These are phyloP conservation scores for Trichosurus vulpecula DNA, from an alignment of 2,797 vertebrate genomes.

Conservation along the genomic window DNA sequence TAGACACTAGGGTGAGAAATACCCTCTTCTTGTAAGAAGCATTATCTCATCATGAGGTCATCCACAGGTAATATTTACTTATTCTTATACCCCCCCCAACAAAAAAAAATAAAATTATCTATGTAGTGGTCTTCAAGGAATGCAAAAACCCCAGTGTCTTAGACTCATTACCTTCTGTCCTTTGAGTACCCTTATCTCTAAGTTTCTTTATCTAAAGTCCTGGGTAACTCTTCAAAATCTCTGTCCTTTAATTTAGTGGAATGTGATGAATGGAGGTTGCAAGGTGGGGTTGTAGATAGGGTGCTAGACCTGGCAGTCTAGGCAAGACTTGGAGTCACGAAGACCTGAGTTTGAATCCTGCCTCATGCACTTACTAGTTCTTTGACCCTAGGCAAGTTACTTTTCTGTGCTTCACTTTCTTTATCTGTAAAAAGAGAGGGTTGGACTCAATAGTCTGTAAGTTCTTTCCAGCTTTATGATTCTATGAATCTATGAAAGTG, in stretches of 20 bases:
- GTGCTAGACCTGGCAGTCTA: too few species aligned
- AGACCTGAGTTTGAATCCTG: not conserved
- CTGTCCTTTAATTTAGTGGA: not conserved
- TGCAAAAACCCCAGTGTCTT: not conserved
- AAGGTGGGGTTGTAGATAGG: not conserved
- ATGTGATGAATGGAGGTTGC: not conserved
- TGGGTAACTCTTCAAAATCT: not conserved
- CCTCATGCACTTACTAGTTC: not conserved
- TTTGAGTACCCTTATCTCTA: not conserved
- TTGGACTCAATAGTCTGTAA: not conserved
- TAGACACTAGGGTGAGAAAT: not conserved
- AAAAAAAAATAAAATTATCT: not conserved
- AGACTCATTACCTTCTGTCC: not conserved
- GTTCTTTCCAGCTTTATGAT: not conserved
- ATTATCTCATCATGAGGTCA: not conserved
- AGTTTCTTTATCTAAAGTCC: not conserved
- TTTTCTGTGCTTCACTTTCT: not conserved
- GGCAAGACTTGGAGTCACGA: too few species aligned
- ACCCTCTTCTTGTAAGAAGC: not conserved
- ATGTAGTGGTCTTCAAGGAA: not conserved
- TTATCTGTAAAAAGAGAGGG: not conserved
- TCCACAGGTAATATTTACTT: not conserved
- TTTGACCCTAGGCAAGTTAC: not conserved
- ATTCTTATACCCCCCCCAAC: not conserved
- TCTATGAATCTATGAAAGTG: not conserved